Conservation (phyloP, 2,113 vertebrate genomes). For the Danionella cerebrum region DNA sequence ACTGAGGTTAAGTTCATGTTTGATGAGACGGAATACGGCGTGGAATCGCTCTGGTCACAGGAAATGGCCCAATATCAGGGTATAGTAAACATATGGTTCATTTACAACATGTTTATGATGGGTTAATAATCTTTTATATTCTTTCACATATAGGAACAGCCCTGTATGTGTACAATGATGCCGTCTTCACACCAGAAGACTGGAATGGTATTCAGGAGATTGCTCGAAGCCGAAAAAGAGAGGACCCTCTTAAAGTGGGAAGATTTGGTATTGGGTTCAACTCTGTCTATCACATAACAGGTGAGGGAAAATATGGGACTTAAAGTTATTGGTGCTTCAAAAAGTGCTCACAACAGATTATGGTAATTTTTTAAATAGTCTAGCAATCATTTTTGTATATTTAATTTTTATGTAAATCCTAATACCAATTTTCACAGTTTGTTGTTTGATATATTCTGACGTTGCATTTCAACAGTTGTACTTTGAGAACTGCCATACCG, state of each 20-base stretch:
- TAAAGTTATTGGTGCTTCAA: background rate
- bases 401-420: too few species aligned
- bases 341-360: too few species aligned
- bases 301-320: constrained; percentile 53
- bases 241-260: constrained; percentile 95
- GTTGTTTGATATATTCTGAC: too few species aligned
- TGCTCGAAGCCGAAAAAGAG: constrained; percentile 92
- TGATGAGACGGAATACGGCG: constrained; percentile 90
- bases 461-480: too few species aligned
- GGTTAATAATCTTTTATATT: background rate
- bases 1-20: constrained; percentile 92
- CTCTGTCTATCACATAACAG: constrained; percentile 98
- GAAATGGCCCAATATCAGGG: constrained; percentile 93
- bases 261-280: constrained; percentile 98
- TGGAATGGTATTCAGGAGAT: constrained; percentile 98
- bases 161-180: constrained; percentile 91
- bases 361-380: too few species aligned
- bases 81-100: constrained; percentile 43
- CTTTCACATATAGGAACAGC: constrained; percentile 74
- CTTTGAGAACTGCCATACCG: too few species aligned
- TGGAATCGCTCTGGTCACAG: constrained; percentile 88
- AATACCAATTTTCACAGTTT: too few species aligned
- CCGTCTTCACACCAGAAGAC: constrained; percentile 85
- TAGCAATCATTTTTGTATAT: too few species aligned
- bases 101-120: background rate